A percentile compares a stretch with the other conserved stretches of the same genome.
These are phyloP conservation scores for Malurus elegans DNA, from an alignment of 2,113 vertebrate genomes.

Conservation along the genomic window DNA sequence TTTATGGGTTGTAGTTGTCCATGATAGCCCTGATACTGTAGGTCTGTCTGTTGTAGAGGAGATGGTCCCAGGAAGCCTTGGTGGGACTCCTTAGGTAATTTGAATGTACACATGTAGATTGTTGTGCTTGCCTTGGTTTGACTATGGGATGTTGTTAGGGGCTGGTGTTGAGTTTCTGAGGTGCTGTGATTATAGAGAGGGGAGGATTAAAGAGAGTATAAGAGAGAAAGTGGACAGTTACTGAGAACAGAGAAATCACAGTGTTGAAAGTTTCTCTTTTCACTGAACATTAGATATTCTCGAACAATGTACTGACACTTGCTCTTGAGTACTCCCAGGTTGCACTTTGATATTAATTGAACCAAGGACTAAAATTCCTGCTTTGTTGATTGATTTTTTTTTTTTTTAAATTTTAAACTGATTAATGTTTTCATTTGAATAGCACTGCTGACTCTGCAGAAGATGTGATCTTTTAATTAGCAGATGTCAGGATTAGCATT, in stretches of 20 bases:
- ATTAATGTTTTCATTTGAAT: conserved; percentile 79
- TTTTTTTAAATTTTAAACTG: conserved; percentile 66
- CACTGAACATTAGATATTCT: not conserved
- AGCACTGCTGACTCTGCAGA: conserved; percentile 74
- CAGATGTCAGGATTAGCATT: conserved; percentile 80
- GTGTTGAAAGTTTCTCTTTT: not conserved
- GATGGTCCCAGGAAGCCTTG: rapidly evolving
- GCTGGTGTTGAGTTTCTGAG: not conserved
- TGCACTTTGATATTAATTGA: conserved; percentile 40
- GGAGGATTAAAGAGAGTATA: not conserved
- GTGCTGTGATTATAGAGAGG: not conserved
- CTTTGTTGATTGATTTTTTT: conserved; percentile 69
- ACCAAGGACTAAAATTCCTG: conserved; percentile 32
- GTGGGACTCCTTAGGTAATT: not conserved
- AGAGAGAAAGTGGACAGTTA: not conserved
- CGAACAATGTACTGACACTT: not conserved
- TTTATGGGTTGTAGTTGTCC: not conserved
- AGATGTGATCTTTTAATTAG: conserved; percentile 81
- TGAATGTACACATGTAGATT: rapidly evolving
- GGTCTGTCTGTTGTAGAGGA: not conserved
- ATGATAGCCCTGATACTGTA: not conserved
- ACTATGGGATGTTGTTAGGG: not conserved
- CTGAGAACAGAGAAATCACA: not conserved
- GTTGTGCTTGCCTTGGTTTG: not conserved
- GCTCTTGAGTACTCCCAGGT: conserved; percentile 13